A percentile compares a stretch with the other conserved stretches of the same genome.
phyloP scores from a whole-genome alignment of 2,888 invertebrate genomes.

The Heliconius erato region DNA sequence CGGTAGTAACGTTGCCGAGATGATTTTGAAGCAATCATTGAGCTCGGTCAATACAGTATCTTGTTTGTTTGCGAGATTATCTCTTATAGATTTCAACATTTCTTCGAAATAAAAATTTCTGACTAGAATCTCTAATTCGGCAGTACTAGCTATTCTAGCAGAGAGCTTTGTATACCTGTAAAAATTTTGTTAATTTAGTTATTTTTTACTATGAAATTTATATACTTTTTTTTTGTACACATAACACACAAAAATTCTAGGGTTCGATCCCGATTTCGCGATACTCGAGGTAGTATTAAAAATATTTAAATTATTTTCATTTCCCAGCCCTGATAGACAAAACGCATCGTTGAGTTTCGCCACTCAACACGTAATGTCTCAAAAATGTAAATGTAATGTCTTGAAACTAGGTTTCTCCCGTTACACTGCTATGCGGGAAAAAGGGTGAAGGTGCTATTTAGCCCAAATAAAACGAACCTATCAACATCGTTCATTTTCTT shows the following conservation, averaged over 20 bases:
- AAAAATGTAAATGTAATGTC: neutral
- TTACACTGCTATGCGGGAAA: neutral
- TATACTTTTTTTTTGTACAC: too few relatives aligned
- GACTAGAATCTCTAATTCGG: conserved; percentile 90
- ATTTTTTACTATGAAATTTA: too few relatives aligned
- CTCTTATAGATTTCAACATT: conserved; percentile 89
- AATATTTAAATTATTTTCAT: too few relatives aligned
- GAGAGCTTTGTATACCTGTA: conserved; percentile 91
- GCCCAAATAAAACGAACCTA: conserved; percentile 78
- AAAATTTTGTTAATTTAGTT: conserved; percentile 33
- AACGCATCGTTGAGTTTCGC: neutral
- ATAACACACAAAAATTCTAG: too few relatives aligned
- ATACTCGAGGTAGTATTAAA: too few relatives aligned
- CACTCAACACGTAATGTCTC: neutral
- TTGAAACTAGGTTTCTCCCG: too few relatives aligned
- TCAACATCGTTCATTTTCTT: conserved; percentile 91
- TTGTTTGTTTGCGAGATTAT: conserved; percentile 73
- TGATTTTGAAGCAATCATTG: conserved; percentile 85
- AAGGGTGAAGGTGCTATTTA: neutral
- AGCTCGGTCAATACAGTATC: conserved; percentile 84
- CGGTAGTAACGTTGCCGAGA: conserved; percentile 83
- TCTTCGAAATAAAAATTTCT: conserved; percentile 93
- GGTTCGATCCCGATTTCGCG: too few relatives aligned
- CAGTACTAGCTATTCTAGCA: conserved; percentile 91
- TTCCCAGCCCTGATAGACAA: neutral